These are phyloP conservation scores for Leptogaster cylindrica DNA, from an alignment of 2,888 invertebrate genomes.

Conservation along the genomic window DNA sequence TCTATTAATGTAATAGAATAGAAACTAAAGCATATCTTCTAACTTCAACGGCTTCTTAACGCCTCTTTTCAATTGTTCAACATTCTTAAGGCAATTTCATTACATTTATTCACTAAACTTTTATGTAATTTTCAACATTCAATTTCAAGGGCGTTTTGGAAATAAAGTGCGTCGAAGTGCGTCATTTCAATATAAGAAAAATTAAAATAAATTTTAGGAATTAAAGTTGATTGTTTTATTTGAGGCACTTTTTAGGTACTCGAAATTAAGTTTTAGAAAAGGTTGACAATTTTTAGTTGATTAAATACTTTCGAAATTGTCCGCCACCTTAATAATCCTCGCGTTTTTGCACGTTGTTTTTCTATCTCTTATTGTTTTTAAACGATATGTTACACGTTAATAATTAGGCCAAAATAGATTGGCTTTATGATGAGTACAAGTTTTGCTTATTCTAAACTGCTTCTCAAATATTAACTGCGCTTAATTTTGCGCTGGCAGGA, in stretches of 20 bases:
- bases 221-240: constrained; percentile 1
- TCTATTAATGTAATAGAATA: constrained; percentile 42
- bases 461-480: too few species aligned
- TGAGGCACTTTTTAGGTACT: constrained; percentile 34
- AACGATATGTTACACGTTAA: constrained; percentile 14
- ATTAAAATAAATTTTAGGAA: constrained; percentile 17
- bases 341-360: not conserved
- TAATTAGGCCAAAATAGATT: constrained; percentile 24
- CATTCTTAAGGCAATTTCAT: constrained; percentile 6
- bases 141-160: not conserved
- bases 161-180: not conserved
- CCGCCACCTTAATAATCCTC: constrained; percentile 6
- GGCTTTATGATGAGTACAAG: too few species aligned
- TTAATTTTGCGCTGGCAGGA: too few species aligned
- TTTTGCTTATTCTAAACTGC: too few species aligned
- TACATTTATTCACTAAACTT: too few species aligned
- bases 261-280: not conserved
- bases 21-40: constrained; percentile 25
- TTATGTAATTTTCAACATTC: not conserved
- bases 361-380: constrained; percentile 23
- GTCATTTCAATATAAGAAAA: not conserved
- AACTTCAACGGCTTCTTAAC: constrained; percentile 1
- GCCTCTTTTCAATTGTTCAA: not conserved
- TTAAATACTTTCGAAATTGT: not conserved
- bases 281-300: too few species aligned